Percentiles rank a stretch among this genome's conserved stretches.
Conservation (phyloP, 2,888 invertebrate species). For the Cistogaster globosa region DNA sequence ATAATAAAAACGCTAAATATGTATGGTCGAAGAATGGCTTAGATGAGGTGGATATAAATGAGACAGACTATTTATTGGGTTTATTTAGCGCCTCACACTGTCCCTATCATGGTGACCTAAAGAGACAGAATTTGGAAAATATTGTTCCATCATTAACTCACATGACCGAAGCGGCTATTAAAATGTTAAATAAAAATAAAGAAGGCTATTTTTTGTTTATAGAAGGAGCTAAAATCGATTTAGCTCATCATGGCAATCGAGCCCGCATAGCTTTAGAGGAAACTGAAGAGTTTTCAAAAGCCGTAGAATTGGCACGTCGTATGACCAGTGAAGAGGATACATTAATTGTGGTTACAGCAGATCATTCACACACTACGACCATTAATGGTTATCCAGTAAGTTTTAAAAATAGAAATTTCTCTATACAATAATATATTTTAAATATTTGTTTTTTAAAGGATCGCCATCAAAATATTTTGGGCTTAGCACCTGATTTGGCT, state of each 20-base stretch:
- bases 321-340: slow-evolving; percentile 88
- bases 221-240: slow-evolving; percentile 84
- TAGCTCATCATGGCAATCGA: slow-evolving; percentile 86
- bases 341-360: slow-evolving; percentile 90
- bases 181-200: slow-evolving; percentile 84
- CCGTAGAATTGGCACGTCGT: slow-evolving; percentile 86
- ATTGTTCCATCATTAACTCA: slow-evolving; percentile 86
- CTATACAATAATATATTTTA: too few species aligned
- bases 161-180: slow-evolving; percentile 87
- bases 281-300: slow-evolving; percentile 89
- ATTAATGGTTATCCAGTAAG: slow-evolving; percentile 88
- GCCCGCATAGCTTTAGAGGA: slow-evolving; percentile 90
- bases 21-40: slow-evolving; percentile 76
- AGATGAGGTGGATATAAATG: slow-evolving; percentile 79
- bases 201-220: slow-evolving; percentile 90
- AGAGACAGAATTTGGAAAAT: slow-evolving; percentile 81
- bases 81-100: slow-evolving; percentile 84
- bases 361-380: slow-evolving; percentile 90
- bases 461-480: slow-evolving; percentile 85
- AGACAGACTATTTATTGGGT: slow-evolving; percentile 85
- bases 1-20: slow-evolving; percentile 78
- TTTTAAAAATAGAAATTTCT: not conserved
- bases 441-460: slow-evolving; percentile 42
- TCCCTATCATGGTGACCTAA: slow-evolving; percentile 85
- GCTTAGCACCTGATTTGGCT: slow-evolving; percentile 83